Evolutionary conservation across 2,113 vertebrate species (phyloP).

Genomic region (Rhabdomys dilectus): DNA sequence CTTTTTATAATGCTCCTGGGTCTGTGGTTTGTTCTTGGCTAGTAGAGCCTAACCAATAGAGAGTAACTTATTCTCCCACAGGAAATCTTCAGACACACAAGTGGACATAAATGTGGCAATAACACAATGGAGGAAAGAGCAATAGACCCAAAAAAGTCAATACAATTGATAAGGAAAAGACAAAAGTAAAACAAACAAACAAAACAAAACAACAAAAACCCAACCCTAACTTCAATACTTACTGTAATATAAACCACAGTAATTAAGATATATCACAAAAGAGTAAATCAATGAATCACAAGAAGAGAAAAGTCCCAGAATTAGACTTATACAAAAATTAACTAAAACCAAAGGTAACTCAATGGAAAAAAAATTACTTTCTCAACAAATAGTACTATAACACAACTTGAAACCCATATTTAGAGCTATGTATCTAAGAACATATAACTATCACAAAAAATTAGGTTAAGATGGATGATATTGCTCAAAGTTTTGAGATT

Average conservation of each 20-base stretch:
- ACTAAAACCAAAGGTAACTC: not conserved
- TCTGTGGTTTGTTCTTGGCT: conserved; percentile 67
- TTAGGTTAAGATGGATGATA: not conserved
- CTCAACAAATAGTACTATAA: not conserved
- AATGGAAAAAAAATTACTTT: not conserved
- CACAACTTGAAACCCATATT: not conserved
- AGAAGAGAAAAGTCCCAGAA: not conserved
- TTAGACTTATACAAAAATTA: not conserved
- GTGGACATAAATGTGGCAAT: not conserved
- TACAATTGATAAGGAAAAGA: not conserved
- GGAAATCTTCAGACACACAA: conserved; percentile 5
- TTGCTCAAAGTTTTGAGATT: not conserved
- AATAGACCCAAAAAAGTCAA: not conserved
- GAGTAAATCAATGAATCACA: not conserved
- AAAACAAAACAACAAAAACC: too few relatives aligned
- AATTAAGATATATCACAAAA: not conserved
- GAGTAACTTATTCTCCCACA: conserved; percentile 18
- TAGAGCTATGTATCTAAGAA: not conserved
- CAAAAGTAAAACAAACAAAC: not conserved
- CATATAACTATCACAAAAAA: not conserved
- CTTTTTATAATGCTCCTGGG: conserved; percentile 38
- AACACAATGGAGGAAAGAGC: not conserved
- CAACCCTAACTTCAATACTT: not conserved
- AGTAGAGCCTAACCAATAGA: conserved; percentile 62
- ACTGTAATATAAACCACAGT: not conserved